A percentile compares a stretch with the other conserved stretches of the same genome.
Evolutionary conservation across 2,113 vertebrate species (phyloP).

Genomic region (Dolichotis patagonum): DNA sequence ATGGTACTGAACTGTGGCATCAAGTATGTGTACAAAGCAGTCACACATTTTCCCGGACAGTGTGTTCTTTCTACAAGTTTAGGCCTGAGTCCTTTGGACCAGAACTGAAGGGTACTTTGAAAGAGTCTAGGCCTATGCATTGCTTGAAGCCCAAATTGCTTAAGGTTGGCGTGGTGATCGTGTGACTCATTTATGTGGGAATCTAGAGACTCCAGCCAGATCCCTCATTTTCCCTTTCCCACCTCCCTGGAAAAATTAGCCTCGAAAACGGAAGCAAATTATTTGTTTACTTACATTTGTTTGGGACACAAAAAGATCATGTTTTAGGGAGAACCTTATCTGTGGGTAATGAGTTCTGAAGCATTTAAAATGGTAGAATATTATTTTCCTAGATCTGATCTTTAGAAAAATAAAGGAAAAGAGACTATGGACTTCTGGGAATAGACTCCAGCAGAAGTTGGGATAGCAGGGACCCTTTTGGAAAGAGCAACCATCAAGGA

Average conservation of each 20-base stretch:
- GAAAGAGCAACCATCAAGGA: slow-evolving; percentile 43
- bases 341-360: background rate
- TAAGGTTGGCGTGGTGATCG: slow-evolving; percentile 24
- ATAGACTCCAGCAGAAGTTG: background rate
- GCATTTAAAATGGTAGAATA: background rate
- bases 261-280: background rate
- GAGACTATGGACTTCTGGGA: background rate
- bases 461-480: background rate
- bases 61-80: background rate
- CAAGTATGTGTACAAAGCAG: background rate
- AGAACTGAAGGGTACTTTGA: slow-evolving; percentile 11
- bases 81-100: background rate
- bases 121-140: background rate
- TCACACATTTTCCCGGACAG: background rate
- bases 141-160: slow-evolving; percentile 36
- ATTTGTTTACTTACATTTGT: slow-evolving; percentile 11
- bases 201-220: background rate
- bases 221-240: background rate
- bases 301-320: slow-evolving; percentile 47
- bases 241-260: background rate
- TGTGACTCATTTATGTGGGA: background rate
- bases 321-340: background rate
- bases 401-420: slow-evolving; percentile 24
- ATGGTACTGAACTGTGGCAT: background rate
- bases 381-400: background rate